Percentiles rank a stretch among this genome's conserved stretches.
Conservation (phyloP, 1,140 invertebrate genomes). For the Oncopodura yosiiana region DNA sequence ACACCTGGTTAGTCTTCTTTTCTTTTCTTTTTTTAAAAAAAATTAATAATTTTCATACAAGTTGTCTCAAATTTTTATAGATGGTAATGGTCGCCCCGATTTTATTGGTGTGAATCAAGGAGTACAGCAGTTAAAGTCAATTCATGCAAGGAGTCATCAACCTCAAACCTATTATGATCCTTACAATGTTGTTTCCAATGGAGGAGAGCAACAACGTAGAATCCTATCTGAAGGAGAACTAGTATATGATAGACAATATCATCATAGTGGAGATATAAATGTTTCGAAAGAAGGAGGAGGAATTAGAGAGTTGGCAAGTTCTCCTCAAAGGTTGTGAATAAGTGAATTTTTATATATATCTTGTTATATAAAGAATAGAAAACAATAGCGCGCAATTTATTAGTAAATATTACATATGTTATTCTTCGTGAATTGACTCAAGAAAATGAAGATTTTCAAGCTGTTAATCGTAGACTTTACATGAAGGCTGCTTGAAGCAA, state of each 20-base stretch:
- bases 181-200: constrained; percentile 33
- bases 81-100: constrained; percentile 66
- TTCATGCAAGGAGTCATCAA: constrained; percentile 32
- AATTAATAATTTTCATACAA: too few relatives aligned
- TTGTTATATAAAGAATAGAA: too few relatives aligned
- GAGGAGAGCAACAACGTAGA: constrained; percentile 53
- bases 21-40: too few relatives aligned
- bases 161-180: constrained; percentile 31
- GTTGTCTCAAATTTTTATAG: too few relatives aligned
- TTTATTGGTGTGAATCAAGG: constrained; percentile 79
- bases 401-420: too few relatives aligned
- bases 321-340: too few relatives aligned
- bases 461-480: too few relatives aligned
- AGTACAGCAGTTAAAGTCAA: constrained; percentile 34
- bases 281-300: constrained; percentile 37
- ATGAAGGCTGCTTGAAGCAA: too few relatives aligned
- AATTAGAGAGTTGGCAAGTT: constrained; percentile 67
- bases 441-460: too few relatives aligned
- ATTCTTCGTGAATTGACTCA: too few relatives aligned
- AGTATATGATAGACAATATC: constrained; percentile 51
- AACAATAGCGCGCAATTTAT: too few relatives aligned
- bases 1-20: constrained; percentile 79
- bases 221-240: constrained; percentile 77
- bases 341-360: too few relatives aligned
- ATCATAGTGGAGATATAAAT: constrained; percentile 46